Percentiles rank a stretch among this genome's conserved stretches.
Conservation (phyloP, 2,113 vertebrate genomes). For the Actenoides hombroni region DNA sequence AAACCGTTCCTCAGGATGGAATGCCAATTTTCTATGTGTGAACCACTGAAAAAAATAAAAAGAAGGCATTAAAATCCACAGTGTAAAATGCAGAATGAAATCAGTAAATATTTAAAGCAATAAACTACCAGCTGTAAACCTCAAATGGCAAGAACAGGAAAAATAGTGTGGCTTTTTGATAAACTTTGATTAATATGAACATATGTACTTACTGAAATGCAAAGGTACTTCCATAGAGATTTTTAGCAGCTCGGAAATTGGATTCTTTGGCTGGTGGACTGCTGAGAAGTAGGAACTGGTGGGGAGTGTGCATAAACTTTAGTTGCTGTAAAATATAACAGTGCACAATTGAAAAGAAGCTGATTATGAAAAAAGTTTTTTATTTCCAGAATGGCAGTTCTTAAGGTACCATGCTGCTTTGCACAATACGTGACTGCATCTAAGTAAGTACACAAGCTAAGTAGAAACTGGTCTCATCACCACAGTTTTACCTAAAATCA, state of each 20-base stretch:
- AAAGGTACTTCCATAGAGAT: slow-evolving; percentile 90
- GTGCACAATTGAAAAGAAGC: background rate
- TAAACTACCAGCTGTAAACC: background rate
- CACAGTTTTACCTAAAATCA: background rate
- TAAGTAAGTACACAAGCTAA: background rate
- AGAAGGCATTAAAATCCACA: background rate
- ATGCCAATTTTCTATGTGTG: slow-evolving; percentile 93
- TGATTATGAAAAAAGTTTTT: background rate
- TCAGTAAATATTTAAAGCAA: background rate
- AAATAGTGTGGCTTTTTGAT: background rate
- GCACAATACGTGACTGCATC: background rate
- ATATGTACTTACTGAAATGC: slow-evolving; percentile 88
- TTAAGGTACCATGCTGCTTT: background rate
- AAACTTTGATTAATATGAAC: background rate
- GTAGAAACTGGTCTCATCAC: background rate
- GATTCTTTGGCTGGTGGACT: slow-evolving; percentile 95
- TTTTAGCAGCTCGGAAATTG: slow-evolving; percentile 92
- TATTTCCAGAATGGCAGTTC: background rate
- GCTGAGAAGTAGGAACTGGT: slow-evolving; percentile 91
- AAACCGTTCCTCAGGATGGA: slow-evolving; percentile 91
- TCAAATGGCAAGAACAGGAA: background rate
- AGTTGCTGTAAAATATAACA: slow-evolving; percentile 80
- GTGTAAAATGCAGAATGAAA: background rate
- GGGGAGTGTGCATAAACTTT: slow-evolving; percentile 92
- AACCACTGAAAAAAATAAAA: slow-evolving; percentile 76